Evolutionary conservation across 2,113 vertebrate genomes (phyloP).

Genomic region (Oncorhynchus masou): DNA sequence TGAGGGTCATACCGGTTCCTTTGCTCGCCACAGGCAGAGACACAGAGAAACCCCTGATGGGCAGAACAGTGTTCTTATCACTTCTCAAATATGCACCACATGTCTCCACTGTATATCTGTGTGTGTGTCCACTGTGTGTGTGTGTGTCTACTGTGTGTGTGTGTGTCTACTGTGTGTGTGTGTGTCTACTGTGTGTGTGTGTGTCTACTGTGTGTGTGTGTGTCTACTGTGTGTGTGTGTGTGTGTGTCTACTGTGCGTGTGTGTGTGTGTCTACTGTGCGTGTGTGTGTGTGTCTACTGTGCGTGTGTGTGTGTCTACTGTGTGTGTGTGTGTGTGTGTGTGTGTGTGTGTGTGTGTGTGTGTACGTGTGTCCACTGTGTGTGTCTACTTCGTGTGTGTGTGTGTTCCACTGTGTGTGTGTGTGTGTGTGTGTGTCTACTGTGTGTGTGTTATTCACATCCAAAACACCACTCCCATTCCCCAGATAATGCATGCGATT

Average conservation of each 20-base stretch:
- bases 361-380: too few relatives aligned
- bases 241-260: background rate
- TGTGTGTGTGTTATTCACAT: conserved; percentile 7
- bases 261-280: too few relatives aligned
- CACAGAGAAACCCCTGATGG: background rate
- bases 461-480: conserved; percentile 21
- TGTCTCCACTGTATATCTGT: conserved; percentile 10
- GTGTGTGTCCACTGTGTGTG: background rate
- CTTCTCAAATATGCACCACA: conserved; percentile 77
- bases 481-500: conserved; percentile 8
- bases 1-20: conserved; percentile 73
- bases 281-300: background rate
- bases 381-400: too few relatives aligned
- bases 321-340: too few relatives aligned
- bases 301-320: background rate
- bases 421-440: too few relatives aligned
- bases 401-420: background rate
- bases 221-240: too few relatives aligned
- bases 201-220: background rate
- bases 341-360: too few relatives aligned
- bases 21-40: conserved; percentile 59
- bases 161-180: background rate
- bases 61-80: conserved; percentile 74
- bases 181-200: background rate
- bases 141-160: background rate